phyloP scores from a whole-genome alignment of 2,888 invertebrate species.

The Drosophila paramelanica region DNA sequence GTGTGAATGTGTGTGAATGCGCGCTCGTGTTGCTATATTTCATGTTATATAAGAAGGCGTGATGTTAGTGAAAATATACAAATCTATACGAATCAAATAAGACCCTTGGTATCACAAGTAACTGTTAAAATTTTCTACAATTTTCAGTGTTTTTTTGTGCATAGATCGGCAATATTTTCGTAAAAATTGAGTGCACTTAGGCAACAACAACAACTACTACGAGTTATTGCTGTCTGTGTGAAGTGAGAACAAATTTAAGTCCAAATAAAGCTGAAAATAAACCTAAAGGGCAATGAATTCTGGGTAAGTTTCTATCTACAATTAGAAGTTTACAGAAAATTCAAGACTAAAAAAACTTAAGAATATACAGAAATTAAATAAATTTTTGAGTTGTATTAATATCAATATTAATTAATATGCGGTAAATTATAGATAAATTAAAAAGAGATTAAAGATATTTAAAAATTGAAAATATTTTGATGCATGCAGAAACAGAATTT shows the following conservation, averaged over 20 bases:
- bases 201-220: constrained; percentile 28
- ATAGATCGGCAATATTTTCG: constrained; percentile 56
- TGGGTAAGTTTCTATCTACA: constrained; percentile 57
- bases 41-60: constrained; percentile 72
- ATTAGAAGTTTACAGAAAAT: not conserved
- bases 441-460: too few species aligned
- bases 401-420: too few species aligned
- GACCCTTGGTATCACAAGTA: constrained; percentile 12
- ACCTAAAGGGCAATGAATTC: constrained; percentile 58
- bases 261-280: constrained; percentile 29
- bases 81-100: constrained; percentile 3
- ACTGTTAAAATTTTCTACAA: constrained; percentile 43
- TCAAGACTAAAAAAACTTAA: not conserved
- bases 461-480: too few species aligned
- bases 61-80: constrained; percentile 47
- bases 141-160: constrained; percentile 75
- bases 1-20: constrained; percentile 15
- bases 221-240: constrained; percentile 26
- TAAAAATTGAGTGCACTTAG: constrained; percentile 56
- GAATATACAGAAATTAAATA: not conserved
- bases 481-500: too few species aligned
- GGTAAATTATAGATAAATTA: too few species aligned
- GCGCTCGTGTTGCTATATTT: constrained; percentile 24
- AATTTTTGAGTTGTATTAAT: too few species aligned
- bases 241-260: constrained; percentile 23